phyloP scores from a whole-genome alignment of 2,888 invertebrate species.

The Neelides folsomi region DNA sequence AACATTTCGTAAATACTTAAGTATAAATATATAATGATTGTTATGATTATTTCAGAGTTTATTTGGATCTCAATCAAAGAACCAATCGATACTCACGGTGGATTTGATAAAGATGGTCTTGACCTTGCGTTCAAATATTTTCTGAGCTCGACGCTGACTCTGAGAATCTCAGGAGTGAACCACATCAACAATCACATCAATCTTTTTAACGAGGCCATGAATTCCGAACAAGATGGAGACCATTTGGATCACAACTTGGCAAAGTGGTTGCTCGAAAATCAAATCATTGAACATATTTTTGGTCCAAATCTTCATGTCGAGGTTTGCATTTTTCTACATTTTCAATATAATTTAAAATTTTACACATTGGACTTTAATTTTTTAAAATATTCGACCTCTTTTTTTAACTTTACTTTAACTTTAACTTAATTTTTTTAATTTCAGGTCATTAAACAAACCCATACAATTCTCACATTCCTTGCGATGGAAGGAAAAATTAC shows the following conservation, averaged over 20 bases:
- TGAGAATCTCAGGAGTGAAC: constrained; percentile 81
- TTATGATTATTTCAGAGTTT: constrained; percentile 65
- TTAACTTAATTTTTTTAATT: neutral
- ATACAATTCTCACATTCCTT: constrained; percentile 78
- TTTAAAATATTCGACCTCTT: too few relatives aligned
- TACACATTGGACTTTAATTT: too few relatives aligned
- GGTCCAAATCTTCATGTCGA: constrained; percentile 96
- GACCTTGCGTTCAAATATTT: constrained; percentile 92
- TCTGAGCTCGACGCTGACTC: constrained; percentile 82
- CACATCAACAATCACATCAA: constrained; percentile 91
- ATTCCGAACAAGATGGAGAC: constrained; percentile 77
- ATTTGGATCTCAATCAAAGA: constrained; percentile 94
- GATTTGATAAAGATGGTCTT: constrained; percentile 79
- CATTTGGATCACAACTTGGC: constrained; percentile 69
- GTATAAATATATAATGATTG: too few relatives aligned
- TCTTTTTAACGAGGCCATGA: constrained; percentile 77
- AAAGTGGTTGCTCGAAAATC: constrained; percentile 75
- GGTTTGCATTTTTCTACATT: constrained; percentile 40
- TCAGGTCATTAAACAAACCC: constrained; percentile 76
- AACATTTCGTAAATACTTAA: too few relatives aligned
- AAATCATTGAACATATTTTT: constrained; percentile 84
- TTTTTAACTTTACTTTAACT: too few relatives aligned
- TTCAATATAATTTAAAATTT: too few relatives aligned
- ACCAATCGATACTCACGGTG: constrained; percentile 67
- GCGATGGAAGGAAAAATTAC: constrained; percentile 84